These are phyloP conservation scores for Premnoplex brunnescens DNA, from an alignment of 2,797 vertebrate genomes.

Conservation along the genomic window DNA sequence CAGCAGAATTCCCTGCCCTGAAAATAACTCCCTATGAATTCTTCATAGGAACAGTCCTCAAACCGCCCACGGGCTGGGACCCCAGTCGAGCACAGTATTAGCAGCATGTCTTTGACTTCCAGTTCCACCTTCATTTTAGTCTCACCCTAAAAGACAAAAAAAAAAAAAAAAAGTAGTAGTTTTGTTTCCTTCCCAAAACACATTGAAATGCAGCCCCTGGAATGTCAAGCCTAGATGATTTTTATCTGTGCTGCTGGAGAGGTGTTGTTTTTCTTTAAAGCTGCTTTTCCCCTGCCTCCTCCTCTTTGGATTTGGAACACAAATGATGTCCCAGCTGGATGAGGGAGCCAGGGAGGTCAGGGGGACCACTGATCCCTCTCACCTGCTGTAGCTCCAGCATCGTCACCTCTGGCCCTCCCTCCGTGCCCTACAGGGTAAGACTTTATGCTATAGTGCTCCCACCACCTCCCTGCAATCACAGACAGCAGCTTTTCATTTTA, in stretches of 20 bases:
- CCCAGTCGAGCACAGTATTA: neutral
- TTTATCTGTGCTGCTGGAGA: neutral
- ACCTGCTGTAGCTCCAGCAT: neutral
- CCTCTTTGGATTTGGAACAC: neutral
- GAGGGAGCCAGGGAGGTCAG: neutral
- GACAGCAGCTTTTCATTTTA: neutral
- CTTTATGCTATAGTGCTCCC: neutral
- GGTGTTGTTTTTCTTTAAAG: neutral
- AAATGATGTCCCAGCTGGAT: neutral
- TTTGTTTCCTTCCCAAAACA: neutral
- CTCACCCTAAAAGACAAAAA: neutral
- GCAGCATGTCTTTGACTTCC: neutral
- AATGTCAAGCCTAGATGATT: neutral
- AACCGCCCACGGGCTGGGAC: neutral
- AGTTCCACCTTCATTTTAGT: neutral
- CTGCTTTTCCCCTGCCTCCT: fast-evolving
- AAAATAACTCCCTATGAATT: neutral
- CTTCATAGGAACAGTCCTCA: neutral
- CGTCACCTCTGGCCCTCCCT: neutral
- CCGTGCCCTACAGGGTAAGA: fast-evolving
- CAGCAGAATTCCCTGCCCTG: conserved; percentile 3
- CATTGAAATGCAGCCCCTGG: neutral
- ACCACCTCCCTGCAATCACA: neutral
- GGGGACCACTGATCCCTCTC: neutral
- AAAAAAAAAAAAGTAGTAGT: too few species aligned